Evolutionary conservation across 2,888 invertebrate species (phyloP).

Genomic region (Caenorhabditis sp.): DNA sequence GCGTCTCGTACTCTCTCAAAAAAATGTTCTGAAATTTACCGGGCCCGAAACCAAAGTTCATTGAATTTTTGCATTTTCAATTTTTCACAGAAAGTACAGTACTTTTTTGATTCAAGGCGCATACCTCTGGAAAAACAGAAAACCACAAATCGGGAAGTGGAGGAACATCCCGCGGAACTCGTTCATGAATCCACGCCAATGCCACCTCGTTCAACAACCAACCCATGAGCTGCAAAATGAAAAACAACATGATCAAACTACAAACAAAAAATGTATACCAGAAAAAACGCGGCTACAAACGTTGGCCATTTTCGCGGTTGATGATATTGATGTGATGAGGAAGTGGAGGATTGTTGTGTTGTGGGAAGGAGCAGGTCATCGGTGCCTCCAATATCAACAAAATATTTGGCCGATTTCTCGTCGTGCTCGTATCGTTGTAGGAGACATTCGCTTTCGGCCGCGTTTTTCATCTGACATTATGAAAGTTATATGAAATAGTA

Average conservation of each 20-base stretch:
- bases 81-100: neutral
- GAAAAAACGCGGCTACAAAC: slow-evolving; percentile 37
- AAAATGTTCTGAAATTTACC: too few relatives aligned
- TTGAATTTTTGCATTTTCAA: neutral
- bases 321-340: neutral
- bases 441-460: slow-evolving; percentile 28
- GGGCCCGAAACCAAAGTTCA: too few relatives aligned
- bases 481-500: neutral
- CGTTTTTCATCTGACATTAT: slow-evolving; percentile 28
- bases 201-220: slow-evolving; percentile 63
- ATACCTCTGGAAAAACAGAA: slow-evolving; percentile 60
- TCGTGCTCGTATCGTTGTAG: slow-evolving; percentile 33
- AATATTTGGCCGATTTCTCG: slow-evolving; percentile 26
- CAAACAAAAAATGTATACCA: slow-evolving; percentile 38
- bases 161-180: slow-evolving; percentile 56
- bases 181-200: slow-evolving; percentile 68
- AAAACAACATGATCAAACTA: neutral
- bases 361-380: neutral
- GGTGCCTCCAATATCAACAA: slow-evolving; percentile 3
- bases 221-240: slow-evolving; percentile 45
- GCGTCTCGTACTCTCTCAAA: too few relatives aligned
- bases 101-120: too few relatives aligned
- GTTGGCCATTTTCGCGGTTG: slow-evolving; percentile 47
- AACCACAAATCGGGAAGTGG: slow-evolving; percentile 69
- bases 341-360: neutral